Conservation (phyloP, 2,888 invertebrate species). For the Fissipunctia ypsillon region DNA sequence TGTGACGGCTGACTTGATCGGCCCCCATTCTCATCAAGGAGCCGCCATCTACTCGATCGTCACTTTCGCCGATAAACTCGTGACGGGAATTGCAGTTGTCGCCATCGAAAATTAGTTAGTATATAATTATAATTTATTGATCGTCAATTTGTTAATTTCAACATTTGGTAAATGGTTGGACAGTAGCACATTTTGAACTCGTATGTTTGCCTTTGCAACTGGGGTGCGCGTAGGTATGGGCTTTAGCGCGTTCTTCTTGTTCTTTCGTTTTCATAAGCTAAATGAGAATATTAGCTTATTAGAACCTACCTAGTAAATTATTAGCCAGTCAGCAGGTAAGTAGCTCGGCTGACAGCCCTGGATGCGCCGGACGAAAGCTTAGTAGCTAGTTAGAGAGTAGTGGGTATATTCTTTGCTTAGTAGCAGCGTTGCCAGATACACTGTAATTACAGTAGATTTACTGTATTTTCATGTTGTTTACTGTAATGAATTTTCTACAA, state of each 20-base stretch:
- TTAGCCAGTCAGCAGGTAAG: too few relatives aligned
- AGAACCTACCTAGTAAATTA: background rate
- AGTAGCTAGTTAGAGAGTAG: too few relatives aligned
- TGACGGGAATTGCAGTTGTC: slow-evolving; percentile 96
- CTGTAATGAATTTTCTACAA: too few relatives aligned
- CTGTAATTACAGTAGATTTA: too few relatives aligned
- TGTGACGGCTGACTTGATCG: slow-evolving; percentile 97
- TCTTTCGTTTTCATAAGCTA: background rate
- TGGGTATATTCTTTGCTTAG: too few relatives aligned
- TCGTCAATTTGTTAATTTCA: background rate
- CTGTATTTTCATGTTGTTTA: too few relatives aligned
- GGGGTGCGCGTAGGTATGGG: background rate
- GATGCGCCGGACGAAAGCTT: too few relatives aligned
- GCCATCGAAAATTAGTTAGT: slow-evolving; percentile 95
- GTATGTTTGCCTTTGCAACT: background rate
- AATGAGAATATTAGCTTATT: background rate
- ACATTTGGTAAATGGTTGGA: background rate
- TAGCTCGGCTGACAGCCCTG: too few relatives aligned
- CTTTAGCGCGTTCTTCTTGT: background rate
- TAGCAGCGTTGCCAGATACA: too few relatives aligned
- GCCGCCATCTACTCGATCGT: slow-evolving; percentile 98
- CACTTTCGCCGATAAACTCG: slow-evolving; percentile 97
- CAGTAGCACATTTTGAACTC: background rate
- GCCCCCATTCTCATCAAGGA: slow-evolving; percentile 95
- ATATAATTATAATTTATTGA: background rate